Evolutionary conservation across 2,888 invertebrate species (phyloP).

Genomic region (Cantharis nigra): DNA sequence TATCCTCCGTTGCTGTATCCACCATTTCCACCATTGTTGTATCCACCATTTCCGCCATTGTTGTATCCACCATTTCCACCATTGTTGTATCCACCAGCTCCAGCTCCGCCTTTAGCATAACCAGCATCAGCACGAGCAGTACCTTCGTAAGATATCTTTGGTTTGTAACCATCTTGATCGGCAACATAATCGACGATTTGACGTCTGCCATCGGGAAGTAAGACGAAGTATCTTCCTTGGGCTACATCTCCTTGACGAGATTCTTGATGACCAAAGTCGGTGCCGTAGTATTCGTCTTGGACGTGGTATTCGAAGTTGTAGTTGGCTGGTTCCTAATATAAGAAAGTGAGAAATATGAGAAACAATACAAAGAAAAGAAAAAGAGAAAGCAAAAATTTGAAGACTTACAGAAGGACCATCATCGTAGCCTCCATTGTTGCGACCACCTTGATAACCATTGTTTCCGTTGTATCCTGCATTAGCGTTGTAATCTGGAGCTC

Average conservation of each 20-base stretch:
- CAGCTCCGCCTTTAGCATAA: slow-evolving; percentile 35
- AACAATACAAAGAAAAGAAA: neutral
- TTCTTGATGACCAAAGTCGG: slow-evolving; percentile 72
- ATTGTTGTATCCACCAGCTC: slow-evolving; percentile 42
- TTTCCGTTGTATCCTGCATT: slow-evolving; percentile 32
- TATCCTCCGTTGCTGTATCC: slow-evolving; percentile 34
- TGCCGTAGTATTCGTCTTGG: slow-evolving; percentile 66
- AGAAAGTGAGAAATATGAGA: neutral
- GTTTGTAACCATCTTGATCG: slow-evolving; percentile 67
- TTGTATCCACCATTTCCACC: slow-evolving; percentile 28
- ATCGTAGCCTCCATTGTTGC: slow-evolving; percentile 39
- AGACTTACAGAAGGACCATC: slow-evolving; percentile 48
- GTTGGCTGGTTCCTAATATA: slow-evolving; percentile 56
- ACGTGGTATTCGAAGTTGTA: slow-evolving; percentile 73
- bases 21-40: slow-evolving; percentile 1
- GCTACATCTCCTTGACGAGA: slow-evolving; percentile 68
- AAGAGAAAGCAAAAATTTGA: neutral
- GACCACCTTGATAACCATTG: slow-evolving; percentile 26
- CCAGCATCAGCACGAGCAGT: slow-evolving; percentile 38
- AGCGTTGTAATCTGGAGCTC: slow-evolving; percentile 23
- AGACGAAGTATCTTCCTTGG: slow-evolving; percentile 70
- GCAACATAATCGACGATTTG: slow-evolving; percentile 71
- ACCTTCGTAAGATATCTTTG: slow-evolving; percentile 66
- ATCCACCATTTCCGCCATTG: slow-evolving; percentile 30
- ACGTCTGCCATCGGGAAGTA: slow-evolving; percentile 69